Percentiles rank a stretch among this genome's conserved stretches.
Evolutionary conservation across 2,888 invertebrate genomes (phyloP).

Genomic region (Dinocampus coccinellae): DNA sequence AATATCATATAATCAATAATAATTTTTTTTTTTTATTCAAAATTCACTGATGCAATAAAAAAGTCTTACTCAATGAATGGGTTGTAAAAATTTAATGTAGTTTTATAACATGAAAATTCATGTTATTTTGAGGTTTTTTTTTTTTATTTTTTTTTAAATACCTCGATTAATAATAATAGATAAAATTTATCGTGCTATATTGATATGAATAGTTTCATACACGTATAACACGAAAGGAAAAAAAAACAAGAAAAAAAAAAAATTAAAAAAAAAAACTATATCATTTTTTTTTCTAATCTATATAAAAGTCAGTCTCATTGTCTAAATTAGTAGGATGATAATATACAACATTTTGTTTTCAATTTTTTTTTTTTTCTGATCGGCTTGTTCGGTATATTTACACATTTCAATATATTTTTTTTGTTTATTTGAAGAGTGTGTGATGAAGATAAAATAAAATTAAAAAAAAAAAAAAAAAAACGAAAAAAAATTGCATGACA

Average conservation of each 20-base stretch:
- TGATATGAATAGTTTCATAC: too few species aligned
- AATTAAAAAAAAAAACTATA: not conserved
- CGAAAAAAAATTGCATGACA: not conserved
- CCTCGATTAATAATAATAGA: too few species aligned
- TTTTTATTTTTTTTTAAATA: too few species aligned
- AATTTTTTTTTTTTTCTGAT: not conserved
- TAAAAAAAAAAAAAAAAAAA: not conserved
- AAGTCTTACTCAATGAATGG: not conserved
- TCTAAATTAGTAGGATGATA: constrained; percentile 45
- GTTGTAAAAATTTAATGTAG: too few species aligned
- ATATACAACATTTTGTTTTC: constrained; percentile 9
- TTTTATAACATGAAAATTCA: too few species aligned
- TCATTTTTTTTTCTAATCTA: constrained; percentile 14
- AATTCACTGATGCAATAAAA: not conserved
- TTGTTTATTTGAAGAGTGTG: not conserved
- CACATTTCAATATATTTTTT: constrained; percentile 5
- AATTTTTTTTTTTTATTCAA: not conserved
- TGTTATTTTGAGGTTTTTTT: too few species aligned
- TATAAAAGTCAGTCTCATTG: constrained; percentile 64
- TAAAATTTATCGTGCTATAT: not conserved
- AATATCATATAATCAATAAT: too few species aligned
- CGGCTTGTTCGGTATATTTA: too few species aligned
- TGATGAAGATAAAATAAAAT: not conserved
- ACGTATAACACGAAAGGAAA: too few species aligned
- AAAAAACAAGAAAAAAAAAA: too few species aligned